Percentiles rank a stretch among this genome's conserved stretches.
These are phyloP conservation scores for Gobius niger DNA, from an alignment of 2,113 vertebrate genomes.

Conservation along the genomic window DNA sequence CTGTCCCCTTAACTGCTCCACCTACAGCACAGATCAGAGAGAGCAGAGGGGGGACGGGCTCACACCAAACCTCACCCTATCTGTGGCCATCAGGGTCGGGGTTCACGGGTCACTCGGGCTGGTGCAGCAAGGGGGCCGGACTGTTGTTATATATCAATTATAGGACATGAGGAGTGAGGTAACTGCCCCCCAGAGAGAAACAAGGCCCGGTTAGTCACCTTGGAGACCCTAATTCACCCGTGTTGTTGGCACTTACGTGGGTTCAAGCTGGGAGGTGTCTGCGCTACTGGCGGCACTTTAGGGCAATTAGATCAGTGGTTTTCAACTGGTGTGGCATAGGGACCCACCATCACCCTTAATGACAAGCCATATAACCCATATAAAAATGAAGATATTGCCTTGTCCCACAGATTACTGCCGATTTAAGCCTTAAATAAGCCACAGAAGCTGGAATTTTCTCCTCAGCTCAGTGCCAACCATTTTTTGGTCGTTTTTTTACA, in stretches of 20 bases:
- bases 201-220: slow-evolving; percentile 34
- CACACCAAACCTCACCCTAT: slow-evolving; percentile 52
- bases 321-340: too few species aligned
- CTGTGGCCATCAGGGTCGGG: slow-evolving; percentile 56
- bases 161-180: slow-evolving; percentile 27
- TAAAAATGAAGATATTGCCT: too few species aligned
- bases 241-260: slow-evolving; percentile 23
- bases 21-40: slow-evolving; percentile 75
- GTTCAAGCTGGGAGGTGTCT: slow-evolving; percentile 16
- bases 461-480: too few species aligned
- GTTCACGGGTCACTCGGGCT: slow-evolving; percentile 51
- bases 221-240: slow-evolving; percentile 50
- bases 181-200: slow-evolving; percentile 39
- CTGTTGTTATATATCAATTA: slow-evolving; percentile 74
- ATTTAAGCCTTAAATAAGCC: too few species aligned
- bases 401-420: too few species aligned
- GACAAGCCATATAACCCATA: neutral
- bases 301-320: neutral
- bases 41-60: slow-evolving; percentile 15
- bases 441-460: too few species aligned
- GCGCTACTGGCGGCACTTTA: neutral
- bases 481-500: too few species aligned
- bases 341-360: neutral
- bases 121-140: slow-evolving; percentile 34
- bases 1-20: slow-evolving; percentile 48